Evolutionary conservation across 2,888 invertebrate genomes (phyloP), one percentile per base, ranked within the genome.

Genomic region (Phyto melanocephala): DNA sequence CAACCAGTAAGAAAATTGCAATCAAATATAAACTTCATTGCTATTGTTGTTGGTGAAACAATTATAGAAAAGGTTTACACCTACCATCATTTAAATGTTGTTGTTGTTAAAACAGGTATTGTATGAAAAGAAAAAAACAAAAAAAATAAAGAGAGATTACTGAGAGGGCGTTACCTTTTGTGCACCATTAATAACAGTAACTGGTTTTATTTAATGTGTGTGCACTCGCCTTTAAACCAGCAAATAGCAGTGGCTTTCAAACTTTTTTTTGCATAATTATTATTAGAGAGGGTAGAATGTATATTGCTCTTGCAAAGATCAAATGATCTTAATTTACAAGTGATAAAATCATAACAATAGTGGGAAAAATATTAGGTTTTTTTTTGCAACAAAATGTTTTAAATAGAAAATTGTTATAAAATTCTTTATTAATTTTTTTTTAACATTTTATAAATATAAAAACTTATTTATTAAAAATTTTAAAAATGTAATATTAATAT

Each of bases 1-100:
- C 71, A 85, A 74, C 89, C 89, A 89, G 90, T 89, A 86, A 86
- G 85, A 74, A 82, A 17, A 74, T 87, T 88, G 86, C 85, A 71
- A 24, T 81, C 72, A 76, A 13, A 17, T 10, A 8, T 60, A 70
- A 79, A 77, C 75, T 72, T 81, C 76, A 81, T 81, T 78, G 60
- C 52, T 67, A 60, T 62, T 71, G 37, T 58, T 74, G 58, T 1
- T n/a, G 7, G 6, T 17, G 17, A 28, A 13, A 62, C 17, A 54
- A 60, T 13, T 6, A 50, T 20, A n/a, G 13, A 24, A 68, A 67
- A 52, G 17, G 52, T 60, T 35, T 20, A 67, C 60, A 74, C 72
- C 79, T 62, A 45, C 22, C 5, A 7, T 0, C 1, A 45, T 3
- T 4, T 11, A 37, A 6, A 0, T 33, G 10, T 65, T 76, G 37